These are phyloP conservation scores for Parnassius glacialis DNA, from an alignment of 2,888 invertebrate species.

Conservation along the genomic window DNA sequence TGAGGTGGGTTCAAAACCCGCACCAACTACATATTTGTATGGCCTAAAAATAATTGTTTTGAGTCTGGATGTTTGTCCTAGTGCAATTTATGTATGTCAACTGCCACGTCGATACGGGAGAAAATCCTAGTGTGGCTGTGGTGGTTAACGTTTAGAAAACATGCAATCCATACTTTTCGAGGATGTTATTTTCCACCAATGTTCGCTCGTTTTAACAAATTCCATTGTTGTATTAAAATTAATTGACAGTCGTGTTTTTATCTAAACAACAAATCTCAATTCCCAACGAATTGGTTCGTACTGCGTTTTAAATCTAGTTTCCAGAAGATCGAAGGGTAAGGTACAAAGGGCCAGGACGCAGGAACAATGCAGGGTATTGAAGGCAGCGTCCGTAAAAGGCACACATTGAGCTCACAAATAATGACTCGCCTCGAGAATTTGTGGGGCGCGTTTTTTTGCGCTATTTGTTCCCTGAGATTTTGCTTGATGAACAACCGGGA, in stretches of 20 bases:
- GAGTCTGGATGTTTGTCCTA: too few species aligned
- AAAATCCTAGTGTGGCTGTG: too few species aligned
- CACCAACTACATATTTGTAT: too few species aligned
- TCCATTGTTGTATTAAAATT: not conserved
- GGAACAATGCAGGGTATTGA: slow-evolving; percentile 35
- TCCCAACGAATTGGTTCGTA: slow-evolving; percentile 4
- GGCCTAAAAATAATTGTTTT: too few species aligned
- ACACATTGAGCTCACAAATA: slow-evolving; percentile 33
- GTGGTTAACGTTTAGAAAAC: too few species aligned
- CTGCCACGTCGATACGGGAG: too few species aligned
- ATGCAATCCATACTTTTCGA: not conserved
- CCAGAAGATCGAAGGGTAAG: slow-evolving; percentile 19
- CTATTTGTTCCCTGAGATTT: slow-evolving; percentile 27
- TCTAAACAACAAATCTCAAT: not conserved
- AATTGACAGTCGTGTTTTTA: not conserved
- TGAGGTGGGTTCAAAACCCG: too few species aligned
- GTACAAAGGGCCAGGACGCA: slow-evolving; percentile 33
- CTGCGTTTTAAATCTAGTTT: slow-evolving; percentile 8
- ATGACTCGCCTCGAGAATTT: slow-evolving; percentile 34
- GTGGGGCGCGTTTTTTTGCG: slow-evolving; percentile 33
- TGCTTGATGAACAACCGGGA: slow-evolving; percentile 11
- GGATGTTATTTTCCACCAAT: not conserved
- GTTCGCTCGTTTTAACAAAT: too few species aligned
- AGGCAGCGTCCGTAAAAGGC: slow-evolving; percentile 35
- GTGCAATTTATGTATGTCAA: too few species aligned